Base-by-base conservation (phyloP, 2,888 invertebrate genomes). In the Cinara cedri region DNA sequence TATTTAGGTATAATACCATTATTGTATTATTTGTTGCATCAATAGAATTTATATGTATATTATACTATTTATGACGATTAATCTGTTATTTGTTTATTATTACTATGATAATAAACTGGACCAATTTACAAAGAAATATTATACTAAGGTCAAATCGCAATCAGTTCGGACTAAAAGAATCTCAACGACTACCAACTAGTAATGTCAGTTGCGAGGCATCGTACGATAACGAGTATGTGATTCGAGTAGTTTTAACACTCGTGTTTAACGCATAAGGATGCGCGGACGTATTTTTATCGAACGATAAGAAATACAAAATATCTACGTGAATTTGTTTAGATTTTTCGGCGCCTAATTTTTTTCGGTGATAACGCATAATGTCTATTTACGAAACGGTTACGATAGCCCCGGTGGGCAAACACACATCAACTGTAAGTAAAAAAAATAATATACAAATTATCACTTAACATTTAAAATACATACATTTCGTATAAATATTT, bases 371-470 rank as follows among this genome's bases (percentile, higher is more conserved):
- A 34, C 34, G 34, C 3, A 34, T n/a, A 34, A 34, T 34, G 71
- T 46, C 24, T 9, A 19, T 42, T 8, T 72, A 72, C 60, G 74
- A 74, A 11, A n/a, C 16, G 21, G 74, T 42, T 16, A 74, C 74
- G 8, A 10, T 54, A 11, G n/a, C 74, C 1, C 66, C 75, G 14
- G n/a, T 14, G 4, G 66, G 55, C n/a, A 66, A 76, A 76, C 75
- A 76, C 55, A 44, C 66, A 16, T 55, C 75, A 1, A 76, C 63
- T n/a, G 80, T 65, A 55, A 76, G 75, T 21, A n/a, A n/a, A n/a
- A 54, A 26, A 34, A 34, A 34, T n/a, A n/a, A n/a, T 34, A 34
- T 6, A 34, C 34, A 6, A 34, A 34, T 6, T n/a, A 34, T 34
- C 6, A 4, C 34, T 34, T 6, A 6, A 6, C 34, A 34, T 4